Evolutionary conservation across 2,113 vertebrate genomes (phyloP).

Genomic region (Campylomormyrus tamandua): DNA sequence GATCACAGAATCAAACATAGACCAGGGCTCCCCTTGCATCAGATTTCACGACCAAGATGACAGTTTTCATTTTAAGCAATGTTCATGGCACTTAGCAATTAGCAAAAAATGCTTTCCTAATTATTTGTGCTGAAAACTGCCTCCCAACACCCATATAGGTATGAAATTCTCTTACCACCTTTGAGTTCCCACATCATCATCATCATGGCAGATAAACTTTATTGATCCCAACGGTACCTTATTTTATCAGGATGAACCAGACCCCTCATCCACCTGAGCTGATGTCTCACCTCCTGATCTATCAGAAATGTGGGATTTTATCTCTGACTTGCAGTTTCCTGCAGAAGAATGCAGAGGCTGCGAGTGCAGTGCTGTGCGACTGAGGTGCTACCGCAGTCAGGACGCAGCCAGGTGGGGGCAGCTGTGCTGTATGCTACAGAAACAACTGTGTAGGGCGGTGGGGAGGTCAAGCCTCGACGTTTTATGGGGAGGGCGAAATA

Average conservation of each 20-base stretch:
- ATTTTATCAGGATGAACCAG: background rate
- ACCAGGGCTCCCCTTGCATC: background rate
- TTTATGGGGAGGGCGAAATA: background rate
- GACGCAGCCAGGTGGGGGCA: background rate
- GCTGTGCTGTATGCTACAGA: background rate
- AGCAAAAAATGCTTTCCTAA: background rate
- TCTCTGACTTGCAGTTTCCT: background rate
- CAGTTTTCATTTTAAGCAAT: background rate
- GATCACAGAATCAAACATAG: background rate
- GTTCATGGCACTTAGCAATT: background rate
- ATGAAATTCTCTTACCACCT: background rate
- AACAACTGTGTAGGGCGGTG: background rate
- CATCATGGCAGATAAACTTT: background rate
- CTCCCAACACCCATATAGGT: background rate
- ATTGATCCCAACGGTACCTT: background rate
- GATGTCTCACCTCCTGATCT: background rate
- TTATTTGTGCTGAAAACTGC: background rate
- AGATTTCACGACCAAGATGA: background rate
- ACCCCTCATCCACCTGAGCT: background rate
- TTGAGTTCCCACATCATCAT: background rate
- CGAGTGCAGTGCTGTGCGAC: too few relatives aligned
- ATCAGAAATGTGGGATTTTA: background rate
- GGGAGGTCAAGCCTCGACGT: background rate
- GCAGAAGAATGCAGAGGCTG: background rate
- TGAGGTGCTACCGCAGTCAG: too few relatives aligned